A percentile compares a stretch with the other conserved stretches of the same genome.
Evolutionary conservation across 2,113 vertebrate species (phyloP).

Genomic region (Bufo gargarizans): DNA sequence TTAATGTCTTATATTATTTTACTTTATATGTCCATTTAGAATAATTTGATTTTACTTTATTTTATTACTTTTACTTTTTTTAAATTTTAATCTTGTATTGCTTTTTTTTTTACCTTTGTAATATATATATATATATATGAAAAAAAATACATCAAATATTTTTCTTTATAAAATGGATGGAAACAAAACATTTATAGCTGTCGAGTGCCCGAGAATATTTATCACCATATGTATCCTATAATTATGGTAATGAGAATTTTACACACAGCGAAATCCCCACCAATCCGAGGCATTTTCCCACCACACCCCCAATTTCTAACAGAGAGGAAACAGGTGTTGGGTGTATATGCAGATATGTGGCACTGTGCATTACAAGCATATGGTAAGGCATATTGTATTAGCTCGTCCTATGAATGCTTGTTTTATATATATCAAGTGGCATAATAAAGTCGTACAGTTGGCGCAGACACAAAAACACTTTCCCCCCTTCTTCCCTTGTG

Average conservation of each 20-base stretch:
- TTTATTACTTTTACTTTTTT: not conserved
- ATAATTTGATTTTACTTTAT: not conserved
- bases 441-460: conserved; percentile 52
- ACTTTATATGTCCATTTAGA: no score
- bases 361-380: conserved; percentile 44
- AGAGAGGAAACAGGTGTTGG: conserved; percentile 53
- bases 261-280: conserved; percentile 3
- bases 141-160: no score
- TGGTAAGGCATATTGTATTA: conserved; percentile 55
- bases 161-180: not conserved
- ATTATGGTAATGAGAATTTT: conserved; percentile 32
- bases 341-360: conserved; percentile 54
- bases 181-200: conserved; percentile 16
- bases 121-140: no score
- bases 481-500: not conserved
- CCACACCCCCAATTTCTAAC: conserved; percentile 44
- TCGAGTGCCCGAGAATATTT: not conserved
- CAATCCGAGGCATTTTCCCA: conserved; percentile 48
- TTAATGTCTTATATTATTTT: no score
- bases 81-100: no score
- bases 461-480: conserved; percentile 15
- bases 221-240: conserved; percentile 46
- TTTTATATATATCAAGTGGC: conserved; percentile 52
- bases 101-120: no score
- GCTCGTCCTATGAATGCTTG: conserved; percentile 46